phyloP scores from a whole-genome alignment of 1,140 invertebrate genomes.

The Brachionus rubens region DNA sequence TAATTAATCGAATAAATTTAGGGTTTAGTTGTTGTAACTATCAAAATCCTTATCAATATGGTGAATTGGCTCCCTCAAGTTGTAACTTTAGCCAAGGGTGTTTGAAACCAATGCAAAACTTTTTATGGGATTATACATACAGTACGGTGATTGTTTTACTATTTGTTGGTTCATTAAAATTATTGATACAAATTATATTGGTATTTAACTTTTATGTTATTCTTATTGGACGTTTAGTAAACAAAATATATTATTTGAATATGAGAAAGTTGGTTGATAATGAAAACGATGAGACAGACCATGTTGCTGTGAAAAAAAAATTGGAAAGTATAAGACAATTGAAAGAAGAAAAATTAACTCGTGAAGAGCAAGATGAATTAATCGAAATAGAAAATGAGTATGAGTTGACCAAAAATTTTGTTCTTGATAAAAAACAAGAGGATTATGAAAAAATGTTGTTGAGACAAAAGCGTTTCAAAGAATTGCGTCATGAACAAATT shows the following conservation, averaged over 20 bases:
- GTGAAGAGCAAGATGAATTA: conserved; percentile 22
- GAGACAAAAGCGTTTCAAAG: conserved; percentile 13
- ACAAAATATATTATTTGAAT: neutral
- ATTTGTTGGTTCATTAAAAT: conserved; percentile 18
- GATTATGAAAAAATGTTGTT: conserved; percentile 27
- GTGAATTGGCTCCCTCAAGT: conserved; percentile 26
- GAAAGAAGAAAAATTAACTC: conserved; percentile 2
- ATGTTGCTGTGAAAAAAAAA: neutral
- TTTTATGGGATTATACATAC: conserved; percentile 35
- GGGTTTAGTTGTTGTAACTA: conserved; percentile 37
- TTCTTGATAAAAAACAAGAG: conserved; percentile 26
- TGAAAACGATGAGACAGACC: neutral
- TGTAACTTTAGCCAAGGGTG: conserved; percentile 34
- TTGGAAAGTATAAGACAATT: neutral
- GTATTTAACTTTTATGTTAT: conserved; percentile 3
- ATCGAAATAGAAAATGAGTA: neutral
- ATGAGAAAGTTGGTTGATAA: conserved; percentile 9
- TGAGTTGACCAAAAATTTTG: neutral
- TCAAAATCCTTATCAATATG: conserved; percentile 40
- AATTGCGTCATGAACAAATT: conserved; percentile 28
- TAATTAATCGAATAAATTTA: conserved; percentile 15
- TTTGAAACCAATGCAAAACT: conserved; percentile 29
- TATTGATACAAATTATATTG: neutral
- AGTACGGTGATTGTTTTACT: neutral
- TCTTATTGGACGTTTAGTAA: neutral